Evolutionary conservation across 1,140 invertebrate species (phyloP).

Genomic region (Phthorimaea operculella): DNA sequence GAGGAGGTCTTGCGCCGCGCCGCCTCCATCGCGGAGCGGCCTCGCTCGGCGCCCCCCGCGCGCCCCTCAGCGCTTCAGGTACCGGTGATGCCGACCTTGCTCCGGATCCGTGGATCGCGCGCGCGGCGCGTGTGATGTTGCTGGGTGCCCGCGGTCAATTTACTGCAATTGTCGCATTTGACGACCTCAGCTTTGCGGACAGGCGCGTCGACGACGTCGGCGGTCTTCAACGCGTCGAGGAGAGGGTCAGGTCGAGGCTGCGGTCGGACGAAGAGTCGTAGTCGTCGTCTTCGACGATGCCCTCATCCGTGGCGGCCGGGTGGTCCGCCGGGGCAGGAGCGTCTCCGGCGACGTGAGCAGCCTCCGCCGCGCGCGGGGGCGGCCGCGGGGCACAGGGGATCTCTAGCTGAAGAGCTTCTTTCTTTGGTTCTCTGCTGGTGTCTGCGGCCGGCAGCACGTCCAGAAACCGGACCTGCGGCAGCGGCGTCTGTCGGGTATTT

Average conservation of each 20-base stretch:
- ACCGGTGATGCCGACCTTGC: slow-evolving; percentile 49
- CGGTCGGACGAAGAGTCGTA: slow-evolving; percentile 65
- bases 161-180: slow-evolving; percentile 59
- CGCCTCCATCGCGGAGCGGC: slow-evolving; percentile 47
- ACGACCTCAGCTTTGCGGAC: slow-evolving; percentile 47
- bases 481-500: slow-evolving; percentile 57
- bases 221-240: slow-evolving; percentile 54
- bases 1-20: slow-evolving; percentile 52
- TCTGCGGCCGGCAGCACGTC: slow-evolving; percentile 55
- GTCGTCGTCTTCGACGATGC: slow-evolving; percentile 66
- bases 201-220: slow-evolving; percentile 49
- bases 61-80: slow-evolving; percentile 58
- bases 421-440: slow-evolving; percentile 51
- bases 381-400: slow-evolving; percentile 45
- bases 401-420: slow-evolving; percentile 31
- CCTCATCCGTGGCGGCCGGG: slow-evolving; percentile 60
- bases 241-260: slow-evolving; percentile 58
- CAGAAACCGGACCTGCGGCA: slow-evolving; percentile 57
- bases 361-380: slow-evolving; percentile 51
- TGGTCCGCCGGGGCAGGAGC: slow-evolving; percentile 50
- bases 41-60: slow-evolving; percentile 44
- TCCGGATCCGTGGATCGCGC: slow-evolving; percentile 44
- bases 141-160: slow-evolving; percentile 38
- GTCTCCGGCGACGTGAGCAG: slow-evolving; percentile 50
- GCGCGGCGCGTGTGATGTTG: slow-evolving; percentile 57